Conservation (phyloP, 2,888 invertebrate genomes). For the Lydus trimaculatus region DNA sequence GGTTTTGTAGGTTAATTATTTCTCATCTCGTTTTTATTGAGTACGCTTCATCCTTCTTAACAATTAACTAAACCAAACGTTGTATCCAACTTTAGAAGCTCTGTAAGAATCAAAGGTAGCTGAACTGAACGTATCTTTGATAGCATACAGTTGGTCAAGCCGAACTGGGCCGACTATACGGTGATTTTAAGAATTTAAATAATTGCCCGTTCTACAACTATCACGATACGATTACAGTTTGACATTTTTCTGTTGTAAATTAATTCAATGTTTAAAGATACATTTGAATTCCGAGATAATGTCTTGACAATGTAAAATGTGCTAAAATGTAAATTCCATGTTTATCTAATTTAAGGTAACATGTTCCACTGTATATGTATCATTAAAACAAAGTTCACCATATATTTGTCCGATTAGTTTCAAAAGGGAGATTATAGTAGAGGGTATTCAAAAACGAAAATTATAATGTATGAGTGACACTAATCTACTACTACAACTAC, state of each 20-base stretch:
- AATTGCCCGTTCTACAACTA: not conserved
- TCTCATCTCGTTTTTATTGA: too few relatives aligned
- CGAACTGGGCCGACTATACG: not conserved
- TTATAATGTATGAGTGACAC: not conserved
- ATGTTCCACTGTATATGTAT: not conserved
- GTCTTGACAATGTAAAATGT: not conserved
- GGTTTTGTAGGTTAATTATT: too few relatives aligned
- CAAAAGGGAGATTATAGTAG: not conserved
- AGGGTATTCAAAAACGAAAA: too few relatives aligned
- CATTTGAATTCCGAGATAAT: not conserved
- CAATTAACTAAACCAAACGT: too few relatives aligned
- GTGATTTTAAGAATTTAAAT: not conserved
- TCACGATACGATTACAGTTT: not conserved
- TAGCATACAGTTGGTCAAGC: not conserved
- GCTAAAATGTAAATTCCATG: not conserved
- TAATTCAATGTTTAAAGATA: not conserved
- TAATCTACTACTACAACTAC: not conserved
- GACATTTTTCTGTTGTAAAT: not conserved
- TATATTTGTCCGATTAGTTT: not conserved
- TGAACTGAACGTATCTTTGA: too few relatives aligned
- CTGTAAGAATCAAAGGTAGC: too few relatives aligned
- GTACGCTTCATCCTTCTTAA: too few relatives aligned
- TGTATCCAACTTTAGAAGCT: too few relatives aligned
- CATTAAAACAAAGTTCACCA: not conserved
- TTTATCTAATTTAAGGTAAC: constrained; percentile 1